Percentiles rank a stretch among this genome's conserved stretches.
phyloP scores from a whole-genome alignment of 2,888 invertebrate species.

The Stomorhina lunata region DNA sequence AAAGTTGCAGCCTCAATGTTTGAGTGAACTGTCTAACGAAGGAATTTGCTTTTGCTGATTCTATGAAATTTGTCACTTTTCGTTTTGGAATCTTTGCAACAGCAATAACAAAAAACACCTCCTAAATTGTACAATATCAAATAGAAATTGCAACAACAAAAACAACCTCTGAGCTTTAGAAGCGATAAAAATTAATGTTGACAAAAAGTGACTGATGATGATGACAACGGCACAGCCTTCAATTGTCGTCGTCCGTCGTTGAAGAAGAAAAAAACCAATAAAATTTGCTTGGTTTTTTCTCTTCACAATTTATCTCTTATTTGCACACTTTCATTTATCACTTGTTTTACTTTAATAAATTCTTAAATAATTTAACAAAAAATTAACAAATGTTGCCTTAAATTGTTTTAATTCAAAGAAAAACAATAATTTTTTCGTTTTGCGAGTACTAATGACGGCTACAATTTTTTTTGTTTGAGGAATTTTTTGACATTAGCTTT shows the following conservation, averaged over 20 bases:
- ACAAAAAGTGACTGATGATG: conserved; percentile 29
- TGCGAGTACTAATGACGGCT: conserved; percentile 42
- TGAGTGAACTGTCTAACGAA: neutral
- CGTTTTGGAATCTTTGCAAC: conserved; percentile 3
- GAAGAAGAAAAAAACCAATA: conserved; percentile 47
- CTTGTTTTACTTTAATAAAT: neutral
- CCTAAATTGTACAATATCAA: conserved; percentile 15
- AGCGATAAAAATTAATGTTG: conserved; percentile 47
- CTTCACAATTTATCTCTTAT: neutral
- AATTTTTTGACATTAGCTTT: conserved; percentile 1
- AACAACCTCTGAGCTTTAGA: neutral
- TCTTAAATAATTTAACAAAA: conserved; percentile 29
- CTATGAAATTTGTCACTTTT: conserved; percentile 39
- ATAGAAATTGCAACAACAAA: conserved; percentile 20
- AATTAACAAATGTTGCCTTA: conserved; percentile 1
- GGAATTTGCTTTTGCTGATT: conserved; percentile 27
- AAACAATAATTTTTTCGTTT: conserved; percentile 37
- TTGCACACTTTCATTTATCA: neutral
- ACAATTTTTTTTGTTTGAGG: conserved; percentile 38
- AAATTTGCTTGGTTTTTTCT: conserved; percentile 10
- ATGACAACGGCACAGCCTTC: conserved; percentile 58
- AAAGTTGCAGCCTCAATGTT: neutral
- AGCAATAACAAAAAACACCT: conserved; percentile 1
- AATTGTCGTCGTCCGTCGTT: conserved; percentile 53
- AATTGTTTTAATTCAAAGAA: conserved; percentile 20